These are phyloP conservation scores for Sebastes schlegelii DNA, from an alignment of 2,113 vertebrate genomes.

Conservation along the genomic window DNA sequence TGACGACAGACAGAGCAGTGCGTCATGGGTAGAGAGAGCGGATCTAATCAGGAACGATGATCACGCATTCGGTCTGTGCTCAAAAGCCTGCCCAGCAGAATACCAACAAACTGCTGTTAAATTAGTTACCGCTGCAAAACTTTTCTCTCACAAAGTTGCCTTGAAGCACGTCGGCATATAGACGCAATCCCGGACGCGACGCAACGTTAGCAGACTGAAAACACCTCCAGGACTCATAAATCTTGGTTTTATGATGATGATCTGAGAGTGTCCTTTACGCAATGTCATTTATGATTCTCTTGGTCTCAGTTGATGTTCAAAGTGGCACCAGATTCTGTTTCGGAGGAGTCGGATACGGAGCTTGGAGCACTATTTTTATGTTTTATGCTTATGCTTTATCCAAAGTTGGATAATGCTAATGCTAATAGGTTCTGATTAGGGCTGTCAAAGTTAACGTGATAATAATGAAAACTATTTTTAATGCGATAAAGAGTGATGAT, in stretches of 20 bases:
- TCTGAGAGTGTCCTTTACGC: conserved; percentile 25
- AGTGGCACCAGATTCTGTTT: background rate
- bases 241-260: conserved; percentile 15
- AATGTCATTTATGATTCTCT: conserved; percentile 15
- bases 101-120: conserved; percentile 51
- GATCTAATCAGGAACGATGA: conserved; percentile 49
- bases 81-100: conserved; percentile 21
- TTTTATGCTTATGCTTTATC: no score
- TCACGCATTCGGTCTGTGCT: conserved; percentile 12
- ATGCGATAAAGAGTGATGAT: no score
- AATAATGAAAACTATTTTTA: no score
- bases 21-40: conserved; percentile 10
- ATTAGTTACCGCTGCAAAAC: conserved; percentile 49
- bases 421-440: background rate
- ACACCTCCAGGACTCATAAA: conserved; percentile 16
- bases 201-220: background rate
- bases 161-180: background rate
- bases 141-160: conserved; percentile 19
- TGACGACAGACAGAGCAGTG: conserved; percentile 17
- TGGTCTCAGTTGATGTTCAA: background rate
- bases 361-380: background rate
- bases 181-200: background rate
- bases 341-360: background rate
- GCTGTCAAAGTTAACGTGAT: no score
- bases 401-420: background rate